A percentile compares a stretch with the other conserved stretches of the same genome.
These are phyloP conservation scores for Epinephelus moara DNA, from an alignment of 2,113 vertebrate genomes.

Conservation along the genomic window DNA sequence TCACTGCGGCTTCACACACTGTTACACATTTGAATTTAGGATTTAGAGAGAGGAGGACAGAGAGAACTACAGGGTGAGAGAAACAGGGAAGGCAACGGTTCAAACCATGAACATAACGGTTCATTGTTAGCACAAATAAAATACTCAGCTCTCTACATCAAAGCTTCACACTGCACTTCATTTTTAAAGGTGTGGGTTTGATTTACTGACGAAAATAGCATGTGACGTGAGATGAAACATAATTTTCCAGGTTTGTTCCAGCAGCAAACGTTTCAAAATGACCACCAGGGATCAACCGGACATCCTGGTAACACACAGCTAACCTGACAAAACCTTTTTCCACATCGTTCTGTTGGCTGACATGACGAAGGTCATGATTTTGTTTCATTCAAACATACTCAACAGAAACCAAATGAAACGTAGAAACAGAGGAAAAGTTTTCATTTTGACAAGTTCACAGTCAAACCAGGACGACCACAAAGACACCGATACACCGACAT, in stretches of 20 bases:
- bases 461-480: constrained; percentile 48
- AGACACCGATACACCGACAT: constrained; percentile 42
- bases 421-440: constrained; percentile 19
- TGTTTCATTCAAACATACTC: constrained; percentile 2
- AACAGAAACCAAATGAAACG: constrained; percentile 17
- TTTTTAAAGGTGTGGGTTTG: not conserved
- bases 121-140: not conserved
- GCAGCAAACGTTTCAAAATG: not conserved
- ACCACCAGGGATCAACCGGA: not conserved
- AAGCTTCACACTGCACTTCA: not conserved
- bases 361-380: not conserved
- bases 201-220: not conserved
- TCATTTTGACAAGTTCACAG: constrained; percentile 48
- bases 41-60: not conserved
- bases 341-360: not conserved
- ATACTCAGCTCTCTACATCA: not conserved
- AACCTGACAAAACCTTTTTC: not conserved
- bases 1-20: not conserved
- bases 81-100: no score
- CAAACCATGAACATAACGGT: no score
- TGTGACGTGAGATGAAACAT: not conserved
- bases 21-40: not conserved
- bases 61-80: not conserved
- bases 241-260: not conserved
- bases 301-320: not conserved